Evolutionary conservation across 2,113 vertebrate species (phyloP), one percentile per base, ranked within the genome.

Genomic region (Microtus ochrogaster): DNA sequence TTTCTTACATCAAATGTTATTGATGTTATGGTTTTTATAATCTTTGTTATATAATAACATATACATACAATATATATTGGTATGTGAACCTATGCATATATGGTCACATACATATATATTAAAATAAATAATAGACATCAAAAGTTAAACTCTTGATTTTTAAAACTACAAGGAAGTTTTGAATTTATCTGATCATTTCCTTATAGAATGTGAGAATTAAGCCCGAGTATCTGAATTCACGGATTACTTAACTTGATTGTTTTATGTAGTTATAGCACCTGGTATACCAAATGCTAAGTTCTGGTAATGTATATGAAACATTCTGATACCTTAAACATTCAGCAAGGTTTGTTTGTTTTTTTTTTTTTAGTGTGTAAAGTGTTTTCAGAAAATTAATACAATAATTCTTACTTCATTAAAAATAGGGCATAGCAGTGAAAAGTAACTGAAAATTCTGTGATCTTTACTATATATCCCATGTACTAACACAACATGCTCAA

Each of bases 81-180:
- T 14, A 8, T 76, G 5, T 86, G 21, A 61, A 61, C 87, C 16
- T 73, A 13, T 82, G 10, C 92, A 4, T 83, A n/a, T 89, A 3
- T 82, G 21, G 72, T 39, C 49, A 10, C 8, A 22, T 41, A 47
- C 6, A 63, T 84, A 92, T 4, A 81, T 6, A 70, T 55, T 76
- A 66, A 88, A 90, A 63, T 83, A n/a, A 63, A 70, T 28, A 72
- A 19, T 91, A 33, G 74, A 33, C 55, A 28, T 63, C 11, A 70
- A 90, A 96, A 49, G 44, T 87, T 14, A 89, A 94, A 74, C 22
- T 91, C 81, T n/a, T 93, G n/a, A 90, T 77, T 94, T 93, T 96
- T 22, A 63, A 72, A 95, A 81, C 24, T 81, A 94, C 70, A 52
- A 47, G 49, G 7, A 92, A 39, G 1, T 94, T 94, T 92, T 91